Evolutionary conservation across 2,113 vertebrate genomes (phyloP), one percentile per base, ranked within the genome.

Genomic region (Speoplatyrhinus poulsoni): DNA sequence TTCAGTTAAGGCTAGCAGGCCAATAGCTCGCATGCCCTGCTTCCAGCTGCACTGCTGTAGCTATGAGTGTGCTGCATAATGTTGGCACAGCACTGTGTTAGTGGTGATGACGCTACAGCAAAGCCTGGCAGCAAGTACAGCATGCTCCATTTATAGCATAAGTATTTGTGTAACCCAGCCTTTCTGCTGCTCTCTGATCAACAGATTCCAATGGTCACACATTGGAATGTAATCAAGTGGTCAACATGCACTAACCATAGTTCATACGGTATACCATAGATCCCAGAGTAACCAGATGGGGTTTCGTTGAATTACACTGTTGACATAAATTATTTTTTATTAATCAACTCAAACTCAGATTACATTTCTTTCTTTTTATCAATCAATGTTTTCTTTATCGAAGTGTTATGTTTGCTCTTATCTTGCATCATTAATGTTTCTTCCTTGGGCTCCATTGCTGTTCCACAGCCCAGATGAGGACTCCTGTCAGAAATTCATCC

Each of bases 401-500:
- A 41, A 5, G 5, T 41, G 12, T 54, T 12, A 72, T 52, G 5
- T 50, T 76, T 19, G 46, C 57, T 49, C 17, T n/a, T 16, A 74
- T 47, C 67, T 56, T 55, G n/a, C 66, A 19, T 65, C 9, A 9
- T 80, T 73, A 16, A 17, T 47, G 17, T 13, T 9, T 6, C 71
- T 58, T 19, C 12, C n/a, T 15, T 52, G 87, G 75, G 86, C 46
- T 67, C 3, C 81, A 47, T 85, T 69, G 79, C 80, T 56, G 73
- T 62, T 72, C 87, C 85, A 60, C 86, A 99, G 97, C 91, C 95
- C 96, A 4, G 95, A 98, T 0, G 97, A 98, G 89, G 97, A 99
- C 75, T 97, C 97, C 0, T 97, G 97, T 1, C 97, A 99, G 91
- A 98, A 98, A 78, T 99, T 99, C 90, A 98, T 98, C 84, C 97